Percentiles rank a stretch among this genome's conserved stretches.
Conservation (phyloP, 2,113 vertebrate genomes). For the Neolamprologus sp. region DNA sequence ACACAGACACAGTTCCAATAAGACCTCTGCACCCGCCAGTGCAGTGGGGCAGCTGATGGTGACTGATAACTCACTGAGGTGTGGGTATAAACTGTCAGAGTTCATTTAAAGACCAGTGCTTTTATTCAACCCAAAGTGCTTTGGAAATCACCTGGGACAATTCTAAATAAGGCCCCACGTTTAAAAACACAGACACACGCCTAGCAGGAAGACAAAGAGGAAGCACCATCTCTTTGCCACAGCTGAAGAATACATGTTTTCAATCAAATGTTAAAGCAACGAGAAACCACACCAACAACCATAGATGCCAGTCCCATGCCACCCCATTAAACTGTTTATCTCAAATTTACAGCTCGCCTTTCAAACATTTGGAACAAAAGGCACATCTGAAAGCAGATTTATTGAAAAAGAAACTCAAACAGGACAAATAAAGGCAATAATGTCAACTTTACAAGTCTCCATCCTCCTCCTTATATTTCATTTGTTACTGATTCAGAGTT, state of each 20-base stretch:
- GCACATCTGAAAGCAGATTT: background rate
- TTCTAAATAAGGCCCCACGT: background rate
- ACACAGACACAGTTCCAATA: slow-evolving; percentile 3
- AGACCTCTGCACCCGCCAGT: background rate
- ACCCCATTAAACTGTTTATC: slow-evolving; percentile 26
- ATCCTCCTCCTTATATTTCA: background rate
- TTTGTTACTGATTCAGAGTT: background rate
- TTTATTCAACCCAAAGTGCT: background rate
- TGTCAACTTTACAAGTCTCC: background rate
- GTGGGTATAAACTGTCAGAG: slow-evolving; percentile 29
- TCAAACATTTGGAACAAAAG: background rate
- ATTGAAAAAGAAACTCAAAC: background rate
- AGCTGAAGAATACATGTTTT: background rate
- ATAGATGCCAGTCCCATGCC: background rate
- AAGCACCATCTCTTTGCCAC: background rate
- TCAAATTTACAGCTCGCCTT: background rate
- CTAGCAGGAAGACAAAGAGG: background rate
- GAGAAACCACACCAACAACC: background rate
- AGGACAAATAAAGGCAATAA: background rate
- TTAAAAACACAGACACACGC: background rate
- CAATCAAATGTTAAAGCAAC: background rate
- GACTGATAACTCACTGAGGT: slow-evolving; percentile 44
- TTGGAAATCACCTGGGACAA: background rate
- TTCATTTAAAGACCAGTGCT: slow-evolving; percentile 20
- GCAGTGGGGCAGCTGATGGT: slow-evolving; percentile 32